These are phyloP conservation scores for Bungarus multicinctus DNA, from an alignment of 2,113 vertebrate species.

Conservation along the genomic window DNA sequence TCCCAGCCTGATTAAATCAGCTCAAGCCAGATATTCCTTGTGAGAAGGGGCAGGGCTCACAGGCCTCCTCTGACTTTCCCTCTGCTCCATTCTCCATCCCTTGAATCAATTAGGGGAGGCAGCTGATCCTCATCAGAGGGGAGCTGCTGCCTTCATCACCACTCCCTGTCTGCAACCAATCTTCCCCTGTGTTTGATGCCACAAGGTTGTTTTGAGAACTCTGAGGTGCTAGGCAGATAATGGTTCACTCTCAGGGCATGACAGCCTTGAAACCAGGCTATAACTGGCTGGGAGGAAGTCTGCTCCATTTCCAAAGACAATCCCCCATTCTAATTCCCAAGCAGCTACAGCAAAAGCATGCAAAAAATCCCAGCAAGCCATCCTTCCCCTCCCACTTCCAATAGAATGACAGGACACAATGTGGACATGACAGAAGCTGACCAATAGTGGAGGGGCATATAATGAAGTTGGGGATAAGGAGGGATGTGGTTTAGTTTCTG, in stretches of 20 bases:
- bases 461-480: background rate
- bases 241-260: no score
- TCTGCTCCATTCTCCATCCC: background rate
- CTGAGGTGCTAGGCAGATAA: no score
- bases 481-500: background rate
- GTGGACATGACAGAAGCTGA: background rate
- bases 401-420: no score
- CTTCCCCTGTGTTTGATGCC: background rate
- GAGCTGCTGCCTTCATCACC: no score
- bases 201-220: no score
- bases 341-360: no score
- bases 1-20: background rate
- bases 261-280: no score
- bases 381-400: no score
- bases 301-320: no score
- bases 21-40: background rate
- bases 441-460: background rate
- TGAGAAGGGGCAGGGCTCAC: background rate
- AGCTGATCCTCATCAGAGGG: background rate
- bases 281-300: no score
- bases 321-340: no score
- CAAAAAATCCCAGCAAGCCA: no score
- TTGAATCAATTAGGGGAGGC: background rate
- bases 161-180: background rate
- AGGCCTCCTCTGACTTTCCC: background rate